Evolutionary conservation across 2,888 invertebrate genomes (phyloP).

Genomic region (Laothoe populi): DNA sequence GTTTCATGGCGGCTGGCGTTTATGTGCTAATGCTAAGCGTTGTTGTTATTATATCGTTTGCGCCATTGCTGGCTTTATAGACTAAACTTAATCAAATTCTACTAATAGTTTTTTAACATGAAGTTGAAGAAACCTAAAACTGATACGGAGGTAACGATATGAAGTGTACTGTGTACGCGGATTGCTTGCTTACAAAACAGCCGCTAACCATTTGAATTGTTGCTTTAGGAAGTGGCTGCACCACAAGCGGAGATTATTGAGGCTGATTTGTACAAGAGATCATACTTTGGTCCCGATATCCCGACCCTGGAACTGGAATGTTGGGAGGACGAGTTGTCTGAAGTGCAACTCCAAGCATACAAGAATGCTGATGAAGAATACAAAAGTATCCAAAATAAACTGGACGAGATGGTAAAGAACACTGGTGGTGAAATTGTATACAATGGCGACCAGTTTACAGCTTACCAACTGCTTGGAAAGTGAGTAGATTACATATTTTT

Average conservation of each 20-base stretch:
- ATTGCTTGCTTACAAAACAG: slow-evolving; percentile 18
- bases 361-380: slow-evolving; percentile 88
- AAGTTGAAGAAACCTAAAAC: slow-evolving; percentile 70
- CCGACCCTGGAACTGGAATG: slow-evolving; percentile 88
- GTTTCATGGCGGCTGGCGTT: background rate
- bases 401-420: slow-evolving; percentile 84
- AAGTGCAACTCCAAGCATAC: slow-evolving; percentile 86
- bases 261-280: slow-evolving; percentile 75
- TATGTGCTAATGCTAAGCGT: too few relatives aligned
- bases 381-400: slow-evolving; percentile 85
- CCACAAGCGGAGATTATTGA: slow-evolving; percentile 80
- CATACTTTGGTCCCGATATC: slow-evolving; percentile 81
- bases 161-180: background rate
- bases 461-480: slow-evolving; percentile 86
- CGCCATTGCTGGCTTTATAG: background rate
- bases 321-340: slow-evolving; percentile 89
- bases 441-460: slow-evolving; percentile 87
- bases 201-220: slow-evolving; percentile 29
- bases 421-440: slow-evolving; percentile 87
- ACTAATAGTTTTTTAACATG: slow-evolving; percentile 45
- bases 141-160: slow-evolving; percentile 32
- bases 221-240: slow-evolving; percentile 56
- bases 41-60: background rate
- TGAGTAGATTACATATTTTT: slow-evolving; percentile 52
- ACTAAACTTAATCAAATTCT: slow-evolving; percentile 25